These are phyloP conservation scores for Homarus americanus DNA, from an alignment of 1,140 invertebrate genomes.

Conservation along the genomic window DNA sequence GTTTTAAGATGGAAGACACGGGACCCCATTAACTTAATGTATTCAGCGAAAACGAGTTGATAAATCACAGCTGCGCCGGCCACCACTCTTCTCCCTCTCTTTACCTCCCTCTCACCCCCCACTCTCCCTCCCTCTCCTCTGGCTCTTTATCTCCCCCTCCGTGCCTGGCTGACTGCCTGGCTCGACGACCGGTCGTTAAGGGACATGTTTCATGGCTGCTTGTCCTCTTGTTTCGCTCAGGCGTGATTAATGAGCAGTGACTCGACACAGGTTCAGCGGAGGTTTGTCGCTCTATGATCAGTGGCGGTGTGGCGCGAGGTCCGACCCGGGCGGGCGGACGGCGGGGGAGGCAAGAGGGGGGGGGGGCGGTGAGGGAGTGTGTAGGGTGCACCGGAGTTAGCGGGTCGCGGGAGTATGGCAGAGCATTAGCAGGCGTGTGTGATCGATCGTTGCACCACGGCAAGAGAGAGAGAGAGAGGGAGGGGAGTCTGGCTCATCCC, in stretches of 20 bases:
- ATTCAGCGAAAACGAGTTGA: constrained; percentile 63
- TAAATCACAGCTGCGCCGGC: constrained; percentile 56
- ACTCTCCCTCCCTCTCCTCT: neutral
- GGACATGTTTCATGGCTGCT: constrained; percentile 58
- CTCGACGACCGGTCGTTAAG: constrained; percentile 41
- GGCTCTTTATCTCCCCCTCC: constrained; percentile 25
- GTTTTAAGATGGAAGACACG: constrained; percentile 57
- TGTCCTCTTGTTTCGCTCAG: constrained; percentile 54
- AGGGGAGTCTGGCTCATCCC: constrained; percentile 28
- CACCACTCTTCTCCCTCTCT: constrained; percentile 3
- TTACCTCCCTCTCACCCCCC: neutral
- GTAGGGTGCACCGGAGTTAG: constrained; percentile 27
- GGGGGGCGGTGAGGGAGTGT: neutral
- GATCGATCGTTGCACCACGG: constrained; percentile 20
- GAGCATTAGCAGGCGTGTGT: constrained; percentile 44
- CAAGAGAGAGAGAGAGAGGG: constrained; percentile 4
- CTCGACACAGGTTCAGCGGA: constrained; percentile 23
- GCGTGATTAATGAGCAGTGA: constrained; percentile 48
- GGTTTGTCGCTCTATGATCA: neutral
- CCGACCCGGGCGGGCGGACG: neutral
- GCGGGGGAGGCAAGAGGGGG: neutral
- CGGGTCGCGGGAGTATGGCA: constrained; percentile 36
- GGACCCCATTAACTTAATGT: constrained; percentile 63
- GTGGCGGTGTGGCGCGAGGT: neutral
- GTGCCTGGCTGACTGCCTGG: constrained; percentile 19